Conservation (phyloP, 2,797 vertebrate species). For the Gallinago stenura region DNA sequence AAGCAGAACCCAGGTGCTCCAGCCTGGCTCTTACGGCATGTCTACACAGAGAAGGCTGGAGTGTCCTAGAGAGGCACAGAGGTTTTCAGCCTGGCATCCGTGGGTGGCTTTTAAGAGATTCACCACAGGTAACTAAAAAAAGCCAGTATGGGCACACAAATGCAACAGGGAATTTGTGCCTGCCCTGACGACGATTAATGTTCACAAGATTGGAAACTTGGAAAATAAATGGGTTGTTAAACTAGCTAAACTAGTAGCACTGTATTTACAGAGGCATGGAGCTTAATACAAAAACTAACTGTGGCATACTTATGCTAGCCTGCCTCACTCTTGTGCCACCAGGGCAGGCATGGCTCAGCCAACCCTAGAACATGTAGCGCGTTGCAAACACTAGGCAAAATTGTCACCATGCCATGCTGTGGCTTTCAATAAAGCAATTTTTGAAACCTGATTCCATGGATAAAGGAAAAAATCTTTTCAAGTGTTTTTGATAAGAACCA, state of each 20-base stretch:
- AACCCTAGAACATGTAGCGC: neutral
- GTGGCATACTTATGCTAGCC: neutral
- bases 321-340: neutral
- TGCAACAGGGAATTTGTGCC: neutral
- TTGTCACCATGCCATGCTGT: neutral
- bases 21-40: neutral
- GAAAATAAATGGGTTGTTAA: neutral
- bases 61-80: neutral
- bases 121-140: neutral
- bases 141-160: neutral
- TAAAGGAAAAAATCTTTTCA: conserved; percentile 24
- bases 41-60: neutral
- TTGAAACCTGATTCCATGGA: neutral
- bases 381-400: neutral
- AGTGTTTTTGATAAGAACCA: conserved; percentile 45
- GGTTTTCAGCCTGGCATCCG: neutral
- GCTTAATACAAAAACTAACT: neutral
- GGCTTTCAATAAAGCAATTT: neutral
- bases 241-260: neutral
- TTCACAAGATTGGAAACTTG: neutral
- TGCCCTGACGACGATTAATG: neutral
- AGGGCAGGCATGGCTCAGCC: neutral
- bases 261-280: neutral
- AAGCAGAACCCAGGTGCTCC: neutral
- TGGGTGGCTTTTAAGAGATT: neutral